Conservation (phyloP, 2,797 vertebrate species). For the Epinephelus malabaricus region DNA sequence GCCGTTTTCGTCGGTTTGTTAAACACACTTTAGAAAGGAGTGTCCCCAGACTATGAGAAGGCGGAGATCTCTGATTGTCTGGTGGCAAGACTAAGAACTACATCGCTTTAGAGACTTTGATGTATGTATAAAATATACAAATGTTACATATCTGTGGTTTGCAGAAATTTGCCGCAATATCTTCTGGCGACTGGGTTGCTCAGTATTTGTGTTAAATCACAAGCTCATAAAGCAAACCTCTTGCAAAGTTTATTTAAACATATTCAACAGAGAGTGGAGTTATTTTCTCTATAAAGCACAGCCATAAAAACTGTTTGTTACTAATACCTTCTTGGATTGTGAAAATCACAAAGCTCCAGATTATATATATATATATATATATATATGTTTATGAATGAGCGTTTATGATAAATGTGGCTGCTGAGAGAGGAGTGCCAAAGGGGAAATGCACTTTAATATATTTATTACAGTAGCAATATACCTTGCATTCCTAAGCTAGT, state of each 20-base stretch:
- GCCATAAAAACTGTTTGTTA: slow-evolving; percentile 4
- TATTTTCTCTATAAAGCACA: background rate
- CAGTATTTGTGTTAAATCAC: background rate
- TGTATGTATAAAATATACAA: no score
- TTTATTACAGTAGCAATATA: background rate
- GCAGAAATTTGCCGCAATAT: no score
- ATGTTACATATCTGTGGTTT: no score
- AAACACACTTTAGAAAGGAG: no score
- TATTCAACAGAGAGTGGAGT: background rate
- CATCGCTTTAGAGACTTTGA: no score
- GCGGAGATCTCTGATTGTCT: no score
- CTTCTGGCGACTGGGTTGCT: no score
- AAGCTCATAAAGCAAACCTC: background rate
- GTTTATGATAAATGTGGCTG: background rate
- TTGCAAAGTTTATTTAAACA: background rate
- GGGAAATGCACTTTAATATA: slow-evolving; percentile 2
- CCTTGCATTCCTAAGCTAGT: background rate
- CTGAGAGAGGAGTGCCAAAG: background rate
- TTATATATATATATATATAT: background rate
- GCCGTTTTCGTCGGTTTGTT: no score
- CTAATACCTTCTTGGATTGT: background rate
- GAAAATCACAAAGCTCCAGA: background rate
- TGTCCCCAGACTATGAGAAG: no score
- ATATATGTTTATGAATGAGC: slow-evolving; percentile 1
- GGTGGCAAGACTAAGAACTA: no score